phyloP scores from a whole-genome alignment of 2,888 invertebrate genomes.

The Ophion ventricosus region DNA sequence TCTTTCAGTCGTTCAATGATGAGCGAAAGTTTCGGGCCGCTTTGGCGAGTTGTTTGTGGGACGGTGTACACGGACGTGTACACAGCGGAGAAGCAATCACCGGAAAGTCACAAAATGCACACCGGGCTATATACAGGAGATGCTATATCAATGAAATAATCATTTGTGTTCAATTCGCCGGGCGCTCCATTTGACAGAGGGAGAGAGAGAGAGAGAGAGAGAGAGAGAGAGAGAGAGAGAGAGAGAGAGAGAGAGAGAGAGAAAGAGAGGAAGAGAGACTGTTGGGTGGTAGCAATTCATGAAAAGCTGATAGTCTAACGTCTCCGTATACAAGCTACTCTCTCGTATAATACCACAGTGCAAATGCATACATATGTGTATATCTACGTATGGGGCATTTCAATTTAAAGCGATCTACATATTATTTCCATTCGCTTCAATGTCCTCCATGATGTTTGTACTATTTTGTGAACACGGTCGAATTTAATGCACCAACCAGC shows the following conservation, averaged over 20 bases:
- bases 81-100: slow-evolving; percentile 41
- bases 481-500: too few species aligned
- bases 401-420: slow-evolving; percentile 10
- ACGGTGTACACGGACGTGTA: slow-evolving; percentile 6
- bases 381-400: background rate
- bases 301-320: slow-evolving; percentile 63
- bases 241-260: background rate
- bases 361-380: slow-evolving; percentile 15
- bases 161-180: slow-evolving; percentile 63
- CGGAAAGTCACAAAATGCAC: slow-evolving; percentile 56
- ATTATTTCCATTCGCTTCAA: background rate
- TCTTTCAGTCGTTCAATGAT: background rate
- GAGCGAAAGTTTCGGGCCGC: background rate
- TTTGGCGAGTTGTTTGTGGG: background rate
- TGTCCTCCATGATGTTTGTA: background rate
- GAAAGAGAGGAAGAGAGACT: background rate
- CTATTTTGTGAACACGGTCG: background rate
- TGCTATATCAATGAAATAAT: slow-evolving; percentile 61
- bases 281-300: slow-evolving; percentile 60
- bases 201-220: background rate
- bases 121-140: slow-evolving; percentile 37
- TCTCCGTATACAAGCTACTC: slow-evolving; percentile 55
- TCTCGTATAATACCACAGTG: slow-evolving; percentile 43
- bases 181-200: slow-evolving; percentile 29
- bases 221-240: background rate